phyloP scores from a whole-genome alignment of 2,113 vertebrate genomes.

The Tragelaphus imberbis region DNA sequence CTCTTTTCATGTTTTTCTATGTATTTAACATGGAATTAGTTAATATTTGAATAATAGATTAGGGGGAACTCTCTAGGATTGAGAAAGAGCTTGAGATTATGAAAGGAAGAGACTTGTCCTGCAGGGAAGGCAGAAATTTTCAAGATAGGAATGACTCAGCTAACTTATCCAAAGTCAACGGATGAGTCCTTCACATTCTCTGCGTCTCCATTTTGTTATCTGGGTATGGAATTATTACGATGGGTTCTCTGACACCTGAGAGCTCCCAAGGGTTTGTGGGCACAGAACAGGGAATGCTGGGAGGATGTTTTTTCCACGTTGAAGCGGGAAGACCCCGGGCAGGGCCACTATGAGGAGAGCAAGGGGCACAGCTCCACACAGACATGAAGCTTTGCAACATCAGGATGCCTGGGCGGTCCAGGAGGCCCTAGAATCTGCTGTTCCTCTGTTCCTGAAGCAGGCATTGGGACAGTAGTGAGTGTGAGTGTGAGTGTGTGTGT shows the following conservation, averaged over 20 bases:
- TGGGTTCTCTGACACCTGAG: neutral
- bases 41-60: neutral
- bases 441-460: neutral
- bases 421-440: neutral
- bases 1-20: neutral
- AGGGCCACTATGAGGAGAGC: neutral
- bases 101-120: neutral
- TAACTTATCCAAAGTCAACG: neutral
- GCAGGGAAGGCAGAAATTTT: neutral
- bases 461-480: neutral
- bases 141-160: neutral
- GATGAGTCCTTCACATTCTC: neutral
- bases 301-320: neutral
- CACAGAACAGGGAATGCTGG: accelerated
- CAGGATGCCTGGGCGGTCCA: neutral
- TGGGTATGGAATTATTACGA: neutral
- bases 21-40: neutral
- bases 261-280: neutral
- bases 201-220: neutral
- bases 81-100: neutral
- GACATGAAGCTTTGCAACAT: accelerated
- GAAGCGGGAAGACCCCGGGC: neutral
- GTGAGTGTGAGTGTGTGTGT: no score
- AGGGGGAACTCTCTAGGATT: neutral
- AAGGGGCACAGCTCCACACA: neutral